Base-by-base conservation (phyloP, 2,797 vertebrate species). In the Orientallactaga sibirica region DNA sequence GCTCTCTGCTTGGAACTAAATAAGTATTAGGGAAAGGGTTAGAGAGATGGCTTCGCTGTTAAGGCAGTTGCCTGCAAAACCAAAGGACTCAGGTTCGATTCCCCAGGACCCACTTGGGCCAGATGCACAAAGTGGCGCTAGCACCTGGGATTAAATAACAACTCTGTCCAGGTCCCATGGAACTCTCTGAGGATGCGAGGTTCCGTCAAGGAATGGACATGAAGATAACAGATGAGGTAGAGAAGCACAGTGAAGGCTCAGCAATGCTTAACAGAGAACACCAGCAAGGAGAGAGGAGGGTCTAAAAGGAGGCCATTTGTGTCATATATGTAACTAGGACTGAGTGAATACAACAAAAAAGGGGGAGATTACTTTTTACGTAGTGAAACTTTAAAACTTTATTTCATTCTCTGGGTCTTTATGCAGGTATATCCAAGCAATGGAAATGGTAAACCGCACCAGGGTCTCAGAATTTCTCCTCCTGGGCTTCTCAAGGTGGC, bases 401-500 rank as follows among this genome's bases (percentile, higher is more conserved):
- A 89, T 80, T 76, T 94, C 27, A 90, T 75, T 67, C 29, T 80
- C 24, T 92, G 64, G 52, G 16, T 88, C 80, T 94, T 86, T 37
- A 68, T 48, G 41, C 86, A 94, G 89, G 64, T 85, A 55, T 20
- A 87, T 16, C 24, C 62, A 67, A 73, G 64, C 41, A 73, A 95
- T 95, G 33, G 76, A 70, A 74, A 74, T 41, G 5, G 76, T 67
- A 90, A 97, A 97, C 62, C 92, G 96, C 81, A 96, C 96, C 15
- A 93, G 33, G 6, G 33, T 96, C 70, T 95, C 95, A 1, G 95
- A 96, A 79, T 97, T 97, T 83, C 78, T 97, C 27, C 95, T 97
- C 37, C 58, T 97, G 66, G 96, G 96, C 37, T 96, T 97, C 48
- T 94, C 94, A 2, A 86, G 10, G 29, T 89, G 95, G 92, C 82